A percentile compares a stretch with the other conserved stretches of the same genome.
phyloP scores from a whole-genome alignment of 2,888 invertebrate genomes.

The Stenotaenia linearis region DNA sequence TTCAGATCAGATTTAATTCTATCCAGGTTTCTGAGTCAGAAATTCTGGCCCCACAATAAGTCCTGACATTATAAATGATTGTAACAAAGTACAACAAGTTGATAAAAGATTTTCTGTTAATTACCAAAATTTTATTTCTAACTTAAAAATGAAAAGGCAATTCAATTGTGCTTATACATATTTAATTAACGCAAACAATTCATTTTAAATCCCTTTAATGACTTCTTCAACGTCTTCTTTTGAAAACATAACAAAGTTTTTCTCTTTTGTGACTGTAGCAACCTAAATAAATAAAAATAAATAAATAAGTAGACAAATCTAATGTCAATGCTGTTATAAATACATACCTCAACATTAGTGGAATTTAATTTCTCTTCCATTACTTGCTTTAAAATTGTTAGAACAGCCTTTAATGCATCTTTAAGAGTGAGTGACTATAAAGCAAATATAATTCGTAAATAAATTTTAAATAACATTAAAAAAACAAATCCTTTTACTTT shows the following conservation, averaged over 20 bases:
- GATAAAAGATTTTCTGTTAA: neutral
- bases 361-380: slow-evolving; percentile 99
- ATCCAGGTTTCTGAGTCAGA: too few species aligned
- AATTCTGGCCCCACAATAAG: too few species aligned
- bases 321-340: neutral
- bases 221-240: slow-evolving; percentile 87
- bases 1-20: too few species aligned
- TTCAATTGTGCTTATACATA: neutral
- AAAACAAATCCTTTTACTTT: slow-evolving; percentile 41
- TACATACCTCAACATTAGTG: slow-evolving; percentile 80
- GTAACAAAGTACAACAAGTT: too few species aligned
- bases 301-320: neutral
- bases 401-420: slow-evolving; percentile 83
- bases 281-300: slow-evolving; percentile 48
- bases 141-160: neutral
- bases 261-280: slow-evolving; percentile 80
- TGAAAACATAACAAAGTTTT: slow-evolving; percentile 80
- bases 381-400: slow-evolving; percentile 95
- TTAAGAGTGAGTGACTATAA: slow-evolving; percentile 81
- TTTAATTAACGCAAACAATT: neutral
- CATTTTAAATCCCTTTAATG: slow-evolving; percentile 52
- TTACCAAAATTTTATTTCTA: neutral
- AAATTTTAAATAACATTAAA: slow-evolving; percentile 36
- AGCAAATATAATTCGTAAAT: too few species aligned
- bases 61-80: too few species aligned